Evolutionary conservation across 2,888 invertebrate genomes (phyloP).

Genomic region (Diarsia mendica): DNA sequence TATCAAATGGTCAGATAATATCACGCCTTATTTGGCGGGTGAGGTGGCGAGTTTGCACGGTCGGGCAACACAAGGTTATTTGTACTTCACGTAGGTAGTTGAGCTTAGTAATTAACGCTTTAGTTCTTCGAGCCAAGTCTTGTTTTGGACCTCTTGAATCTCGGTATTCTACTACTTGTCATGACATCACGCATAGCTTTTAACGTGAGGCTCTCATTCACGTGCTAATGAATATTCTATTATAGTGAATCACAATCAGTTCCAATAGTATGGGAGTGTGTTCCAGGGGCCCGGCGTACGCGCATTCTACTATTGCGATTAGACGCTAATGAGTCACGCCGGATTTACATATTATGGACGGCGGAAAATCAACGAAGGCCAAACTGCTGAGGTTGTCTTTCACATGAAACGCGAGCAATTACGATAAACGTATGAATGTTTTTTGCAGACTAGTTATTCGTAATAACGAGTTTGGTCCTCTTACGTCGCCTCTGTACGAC

Average conservation of each 20-base stretch:
- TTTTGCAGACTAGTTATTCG: slow-evolving; percentile 40
- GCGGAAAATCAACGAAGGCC: slow-evolving; percentile 74
- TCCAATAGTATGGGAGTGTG: slow-evolving; percentile 62
- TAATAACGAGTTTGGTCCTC: slow-evolving; percentile 48
- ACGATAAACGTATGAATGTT: neutral
- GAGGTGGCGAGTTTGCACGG: slow-evolving; percentile 62
- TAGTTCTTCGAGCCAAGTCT: neutral
- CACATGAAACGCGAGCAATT: slow-evolving; percentile 65
- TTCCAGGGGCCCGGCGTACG: slow-evolving; percentile 66
- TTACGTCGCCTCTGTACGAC: neutral
- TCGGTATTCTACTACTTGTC: neutral
- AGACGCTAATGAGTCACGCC: slow-evolving; percentile 79
- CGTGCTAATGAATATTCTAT: slow-evolving; percentile 63
- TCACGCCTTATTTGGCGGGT: slow-evolving; percentile 68
- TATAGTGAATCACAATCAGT: slow-evolving; percentile 62
- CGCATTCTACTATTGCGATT: slow-evolving; percentile 72
- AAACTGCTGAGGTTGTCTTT: slow-evolving; percentile 65
- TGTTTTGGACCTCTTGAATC: neutral
- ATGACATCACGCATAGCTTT: slow-evolving; percentile 44
- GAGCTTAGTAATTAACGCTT: slow-evolving; percentile 41
- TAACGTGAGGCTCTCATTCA: slow-evolving; percentile 44
- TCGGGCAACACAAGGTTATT: slow-evolving; percentile 64
- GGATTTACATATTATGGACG: slow-evolving; percentile 77
- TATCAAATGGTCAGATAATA: slow-evolving; percentile 74
- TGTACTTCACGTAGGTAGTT: slow-evolving; percentile 40